Conservation (phyloP, 2,888 invertebrate species). For the Lithosia quadra region DNA sequence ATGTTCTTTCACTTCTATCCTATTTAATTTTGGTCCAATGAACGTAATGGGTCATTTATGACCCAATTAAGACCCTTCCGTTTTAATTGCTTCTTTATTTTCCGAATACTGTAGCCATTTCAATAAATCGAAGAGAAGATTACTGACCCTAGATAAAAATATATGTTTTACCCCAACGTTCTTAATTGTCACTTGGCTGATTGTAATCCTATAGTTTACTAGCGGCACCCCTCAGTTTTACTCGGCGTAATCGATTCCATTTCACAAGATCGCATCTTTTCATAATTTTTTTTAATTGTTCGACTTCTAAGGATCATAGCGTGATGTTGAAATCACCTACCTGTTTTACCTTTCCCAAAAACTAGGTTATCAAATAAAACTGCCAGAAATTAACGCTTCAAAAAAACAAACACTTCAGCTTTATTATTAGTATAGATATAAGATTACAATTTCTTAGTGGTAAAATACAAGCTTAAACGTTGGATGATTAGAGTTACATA, state of each 20-base stretch:
- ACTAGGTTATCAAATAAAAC: no score
- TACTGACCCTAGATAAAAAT: slow-evolving; percentile 11
- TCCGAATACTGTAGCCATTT: slow-evolving; percentile 13
- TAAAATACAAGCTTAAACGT: neutral
- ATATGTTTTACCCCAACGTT: neutral
- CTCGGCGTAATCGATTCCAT: neutral
- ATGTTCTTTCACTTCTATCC: neutral
- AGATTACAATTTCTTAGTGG: neutral
- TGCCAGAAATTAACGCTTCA: no score
- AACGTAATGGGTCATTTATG: slow-evolving; percentile 25
- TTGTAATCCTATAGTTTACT: neutral
- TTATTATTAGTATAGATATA: neutral
- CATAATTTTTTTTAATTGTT: neutral
- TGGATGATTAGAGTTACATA: neutral
- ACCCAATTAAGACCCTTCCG: slow-evolving; percentile 23
- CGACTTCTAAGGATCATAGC: neutral
- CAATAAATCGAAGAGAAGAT: slow-evolving; percentile 18
- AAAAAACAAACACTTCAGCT: neutral
- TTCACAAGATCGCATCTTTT: neutral
- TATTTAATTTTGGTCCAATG: slow-evolving; percentile 21
- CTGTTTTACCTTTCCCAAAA: neutral
- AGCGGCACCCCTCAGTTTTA: neutral
- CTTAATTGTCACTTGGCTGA: neutral
- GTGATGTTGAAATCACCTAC: no score
- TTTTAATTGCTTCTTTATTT: slow-evolving; percentile 24